Evolutionary conservation across 2,113 vertebrate species (phyloP).

Genomic region (Ceuthmochares aereus): DNA sequence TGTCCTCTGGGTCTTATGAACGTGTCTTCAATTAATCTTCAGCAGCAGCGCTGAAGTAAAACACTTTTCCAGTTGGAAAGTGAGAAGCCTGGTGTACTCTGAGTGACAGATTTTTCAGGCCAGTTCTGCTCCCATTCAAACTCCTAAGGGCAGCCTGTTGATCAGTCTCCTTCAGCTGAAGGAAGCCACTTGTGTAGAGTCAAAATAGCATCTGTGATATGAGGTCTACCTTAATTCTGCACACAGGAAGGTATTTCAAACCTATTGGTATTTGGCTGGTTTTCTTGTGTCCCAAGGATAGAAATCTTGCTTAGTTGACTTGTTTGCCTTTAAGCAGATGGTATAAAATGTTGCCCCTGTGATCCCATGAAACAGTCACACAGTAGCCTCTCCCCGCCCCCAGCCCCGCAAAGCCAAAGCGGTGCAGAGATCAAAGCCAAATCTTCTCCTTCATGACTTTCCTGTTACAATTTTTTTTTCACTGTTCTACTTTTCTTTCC

Average conservation of each 20-base stretch:
- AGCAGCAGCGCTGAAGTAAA: conserved; percentile 1
- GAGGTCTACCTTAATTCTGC: conserved; percentile 34
- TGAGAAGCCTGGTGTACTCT: not conserved
- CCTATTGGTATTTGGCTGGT: conserved; percentile 37
- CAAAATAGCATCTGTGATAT: conserved; percentile 42
- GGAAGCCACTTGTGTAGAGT: not conserved
- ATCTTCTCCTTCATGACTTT: conserved; percentile 67
- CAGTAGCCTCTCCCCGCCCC: not conserved
- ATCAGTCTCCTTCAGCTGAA: conserved; percentile 36
- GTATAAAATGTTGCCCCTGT: conserved; percentile 34
- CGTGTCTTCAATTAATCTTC: conserved; percentile 51
- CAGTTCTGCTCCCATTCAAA: not conserved
- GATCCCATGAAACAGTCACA: not conserved
- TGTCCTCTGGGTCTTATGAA: conserved; percentile 25
- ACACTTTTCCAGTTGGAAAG: conserved; percentile 39
- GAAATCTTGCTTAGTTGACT: conserved; percentile 33
- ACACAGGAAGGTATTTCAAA: no score
- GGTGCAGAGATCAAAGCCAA: conserved; percentile 76
- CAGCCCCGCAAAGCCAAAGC: not conserved
- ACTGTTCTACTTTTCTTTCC: conserved; percentile 41
- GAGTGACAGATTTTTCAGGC: not conserved
- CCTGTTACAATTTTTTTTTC: conserved; percentile 45
- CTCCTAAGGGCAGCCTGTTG: not conserved
- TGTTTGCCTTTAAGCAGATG: conserved; percentile 33
- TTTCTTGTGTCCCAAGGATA: conserved; percentile 26